Evolutionary conservation across 2,888 invertebrate genomes (phyloP).

Genomic region (Cephus rjabovi): DNA sequence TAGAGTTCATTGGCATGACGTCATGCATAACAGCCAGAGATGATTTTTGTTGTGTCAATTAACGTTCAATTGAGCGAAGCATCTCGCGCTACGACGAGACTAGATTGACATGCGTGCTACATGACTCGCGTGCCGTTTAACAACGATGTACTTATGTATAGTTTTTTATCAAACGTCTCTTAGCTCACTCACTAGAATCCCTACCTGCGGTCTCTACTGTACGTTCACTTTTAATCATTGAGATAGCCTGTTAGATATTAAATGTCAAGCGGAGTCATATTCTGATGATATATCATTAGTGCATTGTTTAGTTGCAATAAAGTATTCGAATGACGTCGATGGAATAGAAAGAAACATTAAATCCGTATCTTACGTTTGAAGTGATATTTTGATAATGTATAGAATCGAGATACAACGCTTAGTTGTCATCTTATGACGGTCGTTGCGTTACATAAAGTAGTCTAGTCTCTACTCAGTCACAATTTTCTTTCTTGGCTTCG

Average conservation of each 20-base stretch:
- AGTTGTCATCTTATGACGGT: neutral
- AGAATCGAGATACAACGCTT: neutral
- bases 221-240: neutral
- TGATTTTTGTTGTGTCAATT: constrained; percentile 58
- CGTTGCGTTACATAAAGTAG: neutral
- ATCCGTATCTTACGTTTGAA: neutral
- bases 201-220: neutral
- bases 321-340: neutral
- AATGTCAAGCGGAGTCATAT: neutral
- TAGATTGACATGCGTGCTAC: constrained; percentile 28
- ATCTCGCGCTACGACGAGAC: constrained; percentile 19
- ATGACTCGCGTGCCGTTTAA: constrained; percentile 27
- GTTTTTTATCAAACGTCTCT: neutral
- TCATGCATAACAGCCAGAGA: constrained; percentile 23
- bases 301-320: neutral
- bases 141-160: constrained; percentile 10
- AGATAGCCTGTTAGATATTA: neutral
- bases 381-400: neutral
- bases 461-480: neutral
- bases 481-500: neutral
- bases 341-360: neutral
- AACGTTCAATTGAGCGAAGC: constrained; percentile 51
- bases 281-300: neutral
- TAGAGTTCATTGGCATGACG: constrained; percentile 27
- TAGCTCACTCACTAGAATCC: neutral